Percentiles rank a stretch among this genome's conserved stretches.
Conservation (phyloP, 2,797 vertebrate genomes). For the Helostoma temminkii region DNA sequence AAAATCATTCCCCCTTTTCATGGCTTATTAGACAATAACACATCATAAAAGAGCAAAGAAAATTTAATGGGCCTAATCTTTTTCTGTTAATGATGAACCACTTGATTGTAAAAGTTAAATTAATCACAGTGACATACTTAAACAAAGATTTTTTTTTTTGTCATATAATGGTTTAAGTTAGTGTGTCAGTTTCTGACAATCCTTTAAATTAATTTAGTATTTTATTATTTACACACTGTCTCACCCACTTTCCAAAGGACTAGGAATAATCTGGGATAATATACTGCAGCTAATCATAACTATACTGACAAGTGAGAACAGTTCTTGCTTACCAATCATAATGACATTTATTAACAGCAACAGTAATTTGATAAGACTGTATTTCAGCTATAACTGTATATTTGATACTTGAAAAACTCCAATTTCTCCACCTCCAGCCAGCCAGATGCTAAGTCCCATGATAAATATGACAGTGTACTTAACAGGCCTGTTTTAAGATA, state of each 20-base stretch:
- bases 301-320: conserved; percentile 32
- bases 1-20: conserved; percentile 70
- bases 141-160: conserved; percentile 1
- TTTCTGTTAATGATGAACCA: conserved; percentile 64
- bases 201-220: conserved; percentile 13
- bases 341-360: conserved; percentile 19
- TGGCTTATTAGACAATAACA: conserved; percentile 79
- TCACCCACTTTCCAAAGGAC: conserved; percentile 27
- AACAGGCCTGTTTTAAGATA: conserved; percentile 69
- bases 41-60: conserved; percentile 75
- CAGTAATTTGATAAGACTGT: conserved; percentile 18
- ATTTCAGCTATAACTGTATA: conserved; percentile 42
- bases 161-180: conserved; percentile 27
- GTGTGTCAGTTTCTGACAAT: conserved; percentile 25
- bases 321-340: conserved; percentile 29
- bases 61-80: conserved; percentile 80
- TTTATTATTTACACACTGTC: conserved; percentile 22
- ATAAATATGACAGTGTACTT: conserved; percentile 60
- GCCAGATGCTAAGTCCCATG: conserved; percentile 43
- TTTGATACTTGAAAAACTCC: conserved; percentile 39
- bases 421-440: conserved; percentile 19
- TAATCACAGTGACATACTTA: conserved; percentile 44
- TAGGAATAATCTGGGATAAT: conserved; percentile 6
- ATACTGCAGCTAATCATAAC: conserved; percentile 26
- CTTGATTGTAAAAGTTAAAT: conserved; percentile 64